A percentile compares a stretch with the other conserved stretches of the same genome.
Conservation (phyloP, 2,888 invertebrate genomes). For the Himalopsyche tibetana region DNA sequence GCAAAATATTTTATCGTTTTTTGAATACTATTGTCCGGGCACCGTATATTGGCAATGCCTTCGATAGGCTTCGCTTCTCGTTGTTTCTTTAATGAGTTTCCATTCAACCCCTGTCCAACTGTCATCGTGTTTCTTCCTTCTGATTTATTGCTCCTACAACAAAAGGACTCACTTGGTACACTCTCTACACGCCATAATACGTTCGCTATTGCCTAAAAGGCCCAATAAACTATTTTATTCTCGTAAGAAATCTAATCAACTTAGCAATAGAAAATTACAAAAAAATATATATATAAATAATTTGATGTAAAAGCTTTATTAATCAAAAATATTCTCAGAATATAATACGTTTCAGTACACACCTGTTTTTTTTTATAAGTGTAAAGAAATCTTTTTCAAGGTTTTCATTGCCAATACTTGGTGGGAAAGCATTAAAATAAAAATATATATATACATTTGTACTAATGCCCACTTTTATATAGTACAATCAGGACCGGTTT, state of each 20-base stretch:
- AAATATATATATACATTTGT: too few species aligned
- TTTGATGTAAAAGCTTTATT: constrained; percentile 2
- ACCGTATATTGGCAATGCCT: constrained; percentile 20
- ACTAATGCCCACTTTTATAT: too few species aligned
- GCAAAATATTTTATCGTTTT: too few species aligned
- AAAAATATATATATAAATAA: not conserved
- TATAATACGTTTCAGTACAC: not conserved
- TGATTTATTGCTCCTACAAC: constrained; percentile 58
- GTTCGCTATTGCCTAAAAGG: constrained; percentile 28
- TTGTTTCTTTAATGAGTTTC: constrained; percentile 61
- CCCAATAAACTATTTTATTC: constrained; percentile 36
- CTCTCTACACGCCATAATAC: constrained; percentile 28
- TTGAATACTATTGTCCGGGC: not conserved
- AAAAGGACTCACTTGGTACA: constrained; percentile 48
- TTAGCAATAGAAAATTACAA: not conserved
- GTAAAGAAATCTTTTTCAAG: too few species aligned
- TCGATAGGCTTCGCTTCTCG: constrained; percentile 46
- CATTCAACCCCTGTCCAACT: constrained; percentile 56
- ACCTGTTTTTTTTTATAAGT: too few species aligned
- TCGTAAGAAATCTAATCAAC: constrained; percentile 35
- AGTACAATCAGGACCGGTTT: too few species aligned
- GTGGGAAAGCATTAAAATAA: too few species aligned
- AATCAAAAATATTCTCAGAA: not conserved
- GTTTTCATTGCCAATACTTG: too few species aligned
- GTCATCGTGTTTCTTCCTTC: constrained; percentile 58